phyloP scores from a whole-genome alignment of 2,797 vertebrate species.

The Lutjanus argentimaculatus region DNA sequence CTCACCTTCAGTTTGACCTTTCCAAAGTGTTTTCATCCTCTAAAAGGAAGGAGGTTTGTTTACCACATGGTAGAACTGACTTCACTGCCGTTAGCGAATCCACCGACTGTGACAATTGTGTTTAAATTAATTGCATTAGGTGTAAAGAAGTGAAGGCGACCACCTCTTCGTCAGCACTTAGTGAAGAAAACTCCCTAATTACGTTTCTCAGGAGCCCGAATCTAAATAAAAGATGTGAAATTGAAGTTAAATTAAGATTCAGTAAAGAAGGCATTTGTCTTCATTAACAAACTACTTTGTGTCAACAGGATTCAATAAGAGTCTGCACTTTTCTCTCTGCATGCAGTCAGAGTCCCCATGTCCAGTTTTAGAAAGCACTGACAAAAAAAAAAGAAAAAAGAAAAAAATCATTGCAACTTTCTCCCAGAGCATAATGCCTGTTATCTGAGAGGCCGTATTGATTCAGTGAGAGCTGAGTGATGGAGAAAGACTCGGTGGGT shows the following conservation, averaged over 20 bases:
- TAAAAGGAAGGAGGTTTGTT: too few species aligned
- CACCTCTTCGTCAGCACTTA: too few species aligned
- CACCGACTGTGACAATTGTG: too few species aligned
- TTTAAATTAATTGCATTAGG: too few species aligned
- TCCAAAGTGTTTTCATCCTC: too few species aligned
- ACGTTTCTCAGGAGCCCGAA: too few species aligned
- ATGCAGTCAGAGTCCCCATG: neutral
- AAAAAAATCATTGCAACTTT: neutral
- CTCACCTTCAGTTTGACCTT: too few species aligned
- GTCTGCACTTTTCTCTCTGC: neutral
- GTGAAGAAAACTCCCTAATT: too few species aligned
- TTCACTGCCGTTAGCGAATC: too few species aligned
- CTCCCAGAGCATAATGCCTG: neutral
- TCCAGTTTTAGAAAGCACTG: neutral
- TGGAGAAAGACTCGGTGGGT: neutral
- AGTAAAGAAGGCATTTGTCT: neutral
- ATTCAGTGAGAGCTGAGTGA: conserved; percentile 5
- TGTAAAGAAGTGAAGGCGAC: too few species aligned
- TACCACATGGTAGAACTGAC: too few species aligned
- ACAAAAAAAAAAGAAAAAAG: neutral
- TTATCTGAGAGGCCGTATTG: conserved; percentile 1
- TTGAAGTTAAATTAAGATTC: neutral
- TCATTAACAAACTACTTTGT: neutral
- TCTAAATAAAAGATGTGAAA: neutral
- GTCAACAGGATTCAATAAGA: neutral